Conservation (phyloP, 2,113 vertebrate genomes). For the Engystomops pustulosus region DNA sequence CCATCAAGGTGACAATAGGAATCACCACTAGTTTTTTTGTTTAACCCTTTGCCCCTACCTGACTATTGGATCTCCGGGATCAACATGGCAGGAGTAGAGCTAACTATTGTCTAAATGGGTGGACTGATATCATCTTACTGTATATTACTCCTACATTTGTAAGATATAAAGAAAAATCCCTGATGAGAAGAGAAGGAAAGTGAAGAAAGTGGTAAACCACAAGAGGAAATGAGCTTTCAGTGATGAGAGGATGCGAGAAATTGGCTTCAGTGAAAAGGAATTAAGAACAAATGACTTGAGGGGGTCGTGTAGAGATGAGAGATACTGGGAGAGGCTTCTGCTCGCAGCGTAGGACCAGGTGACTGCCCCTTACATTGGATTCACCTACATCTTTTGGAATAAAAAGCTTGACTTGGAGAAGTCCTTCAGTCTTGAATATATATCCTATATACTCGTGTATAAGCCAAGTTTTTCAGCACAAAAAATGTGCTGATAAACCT, state of each 20-base stretch:
- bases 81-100: too few relatives aligned
- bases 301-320: background rate
- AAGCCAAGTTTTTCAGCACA: too few relatives aligned
- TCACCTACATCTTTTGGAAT: background rate
- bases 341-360: background rate
- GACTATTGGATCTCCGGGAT: background rate
- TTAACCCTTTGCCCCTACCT: too few relatives aligned
- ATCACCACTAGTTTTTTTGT: background rate
- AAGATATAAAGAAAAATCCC: background rate
- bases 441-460: too few relatives aligned
- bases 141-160: constrained; percentile 16
- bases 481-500: too few relatives aligned
- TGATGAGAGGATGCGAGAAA: constrained; percentile 41
- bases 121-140: background rate
- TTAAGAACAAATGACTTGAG: constrained; percentile 5
- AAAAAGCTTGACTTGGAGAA: background rate
- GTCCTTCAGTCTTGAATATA: too few relatives aligned
- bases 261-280: constrained; percentile 2
- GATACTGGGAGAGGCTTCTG: constrained; percentile 15
- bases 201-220: constrained; percentile 50
- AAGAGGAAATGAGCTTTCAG: constrained; percentile 46
- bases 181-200: constrained; percentile 21
- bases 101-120: background rate
- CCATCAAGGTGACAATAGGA: background rate
- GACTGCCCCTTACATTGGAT: background rate